Conservation (phyloP, 2,113 vertebrate genomes). For the Tachysurus vachellii region DNA sequence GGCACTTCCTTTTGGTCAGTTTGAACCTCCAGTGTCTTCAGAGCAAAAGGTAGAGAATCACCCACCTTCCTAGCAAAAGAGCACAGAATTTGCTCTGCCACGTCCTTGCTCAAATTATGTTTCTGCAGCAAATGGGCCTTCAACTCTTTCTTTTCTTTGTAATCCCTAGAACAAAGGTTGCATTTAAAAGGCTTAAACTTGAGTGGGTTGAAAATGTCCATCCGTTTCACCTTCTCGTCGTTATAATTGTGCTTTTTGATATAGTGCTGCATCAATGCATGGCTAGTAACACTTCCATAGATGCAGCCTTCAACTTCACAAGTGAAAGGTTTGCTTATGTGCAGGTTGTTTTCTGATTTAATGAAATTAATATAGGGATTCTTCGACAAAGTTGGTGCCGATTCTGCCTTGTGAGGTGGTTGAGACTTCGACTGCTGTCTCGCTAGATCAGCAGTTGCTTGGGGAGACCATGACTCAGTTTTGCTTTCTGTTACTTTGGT, state of each 20-base stretch:
- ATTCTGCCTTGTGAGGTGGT: conserved; percentile 9
- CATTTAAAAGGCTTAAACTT: conserved; percentile 90
- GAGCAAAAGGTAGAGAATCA: conserved; percentile 46
- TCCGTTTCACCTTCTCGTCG: conserved; percentile 79
- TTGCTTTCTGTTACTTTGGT: conserved; percentile 56
- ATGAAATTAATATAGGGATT: background rate
- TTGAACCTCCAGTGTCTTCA: conserved; percentile 10
- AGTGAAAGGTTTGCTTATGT: conserved; percentile 84
- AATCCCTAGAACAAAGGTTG: conserved; percentile 89
- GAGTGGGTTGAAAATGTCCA: conserved; percentile 82
- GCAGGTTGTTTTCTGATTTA: conserved; percentile 66
- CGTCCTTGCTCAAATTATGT: conserved; percentile 78
- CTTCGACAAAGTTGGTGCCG: background rate
- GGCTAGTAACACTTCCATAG: conserved; percentile 86
- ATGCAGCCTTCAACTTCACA: conserved; percentile 84
- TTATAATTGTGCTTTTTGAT: conserved; percentile 83
- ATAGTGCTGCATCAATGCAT: conserved; percentile 89
- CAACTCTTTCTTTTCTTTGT: conserved; percentile 85
- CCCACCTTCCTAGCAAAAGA: conserved; percentile 32
- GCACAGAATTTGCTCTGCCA: conserved; percentile 62
- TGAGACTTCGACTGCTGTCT: conserved; percentile 67
- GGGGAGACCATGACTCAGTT: conserved; percentile 14
- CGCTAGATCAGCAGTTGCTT: background rate
- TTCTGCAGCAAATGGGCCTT: conserved; percentile 83
- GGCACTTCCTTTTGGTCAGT: conserved; percentile 39